Percentiles rank a stretch among this genome's conserved stretches.
These are phyloP conservation scores for Sanderia malayensis DNA, from an alignment of 30 jellyfish, hydroid and myxozoan species.

Conservation along the genomic window DNA sequence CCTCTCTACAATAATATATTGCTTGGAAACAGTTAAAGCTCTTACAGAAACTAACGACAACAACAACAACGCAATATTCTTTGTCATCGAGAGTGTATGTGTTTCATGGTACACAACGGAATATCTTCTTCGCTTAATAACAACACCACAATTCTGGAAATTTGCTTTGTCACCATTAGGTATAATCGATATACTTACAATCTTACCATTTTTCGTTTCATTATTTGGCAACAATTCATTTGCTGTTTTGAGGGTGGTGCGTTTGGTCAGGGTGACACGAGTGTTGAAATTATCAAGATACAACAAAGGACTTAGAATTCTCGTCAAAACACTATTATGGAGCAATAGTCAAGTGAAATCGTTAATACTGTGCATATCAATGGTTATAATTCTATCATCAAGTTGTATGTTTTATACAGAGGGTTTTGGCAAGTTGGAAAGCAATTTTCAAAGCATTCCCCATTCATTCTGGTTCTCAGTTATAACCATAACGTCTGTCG, in stretches of 20 bases:
- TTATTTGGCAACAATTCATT: background rate
- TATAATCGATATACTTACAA: slow-evolving; percentile 36
- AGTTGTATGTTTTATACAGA: slow-evolving; percentile 37
- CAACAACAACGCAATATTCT: slow-evolving; percentile 10
- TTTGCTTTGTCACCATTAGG: slow-evolving; percentile 55
- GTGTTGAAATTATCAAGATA: slow-evolving; percentile 54
- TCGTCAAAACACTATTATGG: slow-evolving; percentile 29
- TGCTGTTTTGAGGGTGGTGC: slow-evolving; percentile 38
- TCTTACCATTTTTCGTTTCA: slow-evolving; percentile 45
- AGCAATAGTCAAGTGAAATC: slow-evolving; percentile 57
- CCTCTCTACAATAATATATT: slow-evolving; percentile 44
- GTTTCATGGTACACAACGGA: slow-evolving; percentile 57
- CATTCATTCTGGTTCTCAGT: slow-evolving; percentile 60
- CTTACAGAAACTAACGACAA: too few relatives aligned
- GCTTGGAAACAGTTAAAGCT: slow-evolving; percentile 50
- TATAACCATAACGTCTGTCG: slow-evolving; percentile 72
- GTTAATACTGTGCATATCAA: slow-evolving; percentile 37
- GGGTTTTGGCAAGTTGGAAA: slow-evolving; percentile 6
- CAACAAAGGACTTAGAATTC: slow-evolving; percentile 55
- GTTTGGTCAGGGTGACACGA: slow-evolving; percentile 53
- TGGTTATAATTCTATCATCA: slow-evolving; percentile 48
- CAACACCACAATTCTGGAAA: slow-evolving; percentile 38
- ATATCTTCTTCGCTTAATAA: slow-evolving; percentile 42
- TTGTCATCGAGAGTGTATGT: slow-evolving; percentile 36
- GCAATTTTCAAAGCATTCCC: slow-evolving; percentile 55